Evolutionary conservation across 2,797 vertebrate species (phyloP), one percentile per base, ranked within the genome.

Genomic region (Hoplostethus atlanticus): DNA sequence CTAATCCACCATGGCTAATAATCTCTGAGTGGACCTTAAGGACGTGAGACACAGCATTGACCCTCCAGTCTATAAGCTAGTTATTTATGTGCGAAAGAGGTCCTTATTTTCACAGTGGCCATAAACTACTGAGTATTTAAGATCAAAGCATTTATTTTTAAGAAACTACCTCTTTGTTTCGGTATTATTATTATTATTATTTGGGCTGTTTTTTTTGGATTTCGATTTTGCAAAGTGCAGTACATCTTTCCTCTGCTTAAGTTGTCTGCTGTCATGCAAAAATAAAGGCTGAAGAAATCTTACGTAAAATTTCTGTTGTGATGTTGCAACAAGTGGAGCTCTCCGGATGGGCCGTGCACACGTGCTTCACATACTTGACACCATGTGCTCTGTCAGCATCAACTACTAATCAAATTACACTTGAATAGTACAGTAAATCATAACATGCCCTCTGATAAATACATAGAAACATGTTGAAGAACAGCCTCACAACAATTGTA

Each of bases 231-330:
- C 71, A 74, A 84, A 83, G 73, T 83, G 76, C 81, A 81, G 60
- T 84, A 76, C 67, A 71, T 62, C 55, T 68, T 71, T 74, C 64
- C 74, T 84, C 79, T 80, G 85, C 83, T 89, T 74, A 55, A 79
- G 63, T 77, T 85, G 76, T 87, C 71, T 79, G 84, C 74, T 85
- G 83, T 84, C 9, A 31, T 89, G 66, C 62, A 83, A 88, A 91
- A 90, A 21, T 86, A 83, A 89, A 89, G 76, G 42, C 51, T 73
- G 25, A 74, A 36, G 0, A 85, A 64, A 50, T 74, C 53, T 25
- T 16, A 42, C 38, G 52, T 73, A 57, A 73, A 38, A 21, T 56
- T 17, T 64, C n/a, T 78, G 62, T 36, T 81, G 76, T 90, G 74
- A 71, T 80, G 76, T 69, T 66, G 63, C 25, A 31, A 55, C 9